A percentile compares a stretch with the other conserved stretches of the same genome.
Conservation (phyloP, 1,140 invertebrate genomes). For the Bilobella aurantiaca region DNA sequence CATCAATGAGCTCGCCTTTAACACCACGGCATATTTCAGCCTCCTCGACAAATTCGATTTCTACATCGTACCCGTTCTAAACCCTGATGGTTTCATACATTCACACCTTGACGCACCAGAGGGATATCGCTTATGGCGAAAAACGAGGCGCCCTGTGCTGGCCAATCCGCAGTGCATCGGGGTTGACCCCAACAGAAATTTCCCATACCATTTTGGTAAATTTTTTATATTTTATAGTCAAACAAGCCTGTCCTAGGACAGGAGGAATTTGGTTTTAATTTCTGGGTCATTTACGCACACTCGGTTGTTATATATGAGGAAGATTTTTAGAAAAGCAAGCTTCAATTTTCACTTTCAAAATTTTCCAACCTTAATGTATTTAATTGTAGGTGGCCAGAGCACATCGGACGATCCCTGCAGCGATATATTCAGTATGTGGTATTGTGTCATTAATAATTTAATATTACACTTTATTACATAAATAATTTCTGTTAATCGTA, state of each 20-base stretch:
- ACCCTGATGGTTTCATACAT: slow-evolving; percentile 49
- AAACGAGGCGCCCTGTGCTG: slow-evolving; percentile 15
- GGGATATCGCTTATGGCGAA: slow-evolving; percentile 32
- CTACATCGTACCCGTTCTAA: slow-evolving; percentile 48
- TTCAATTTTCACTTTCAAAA: too few relatives aligned
- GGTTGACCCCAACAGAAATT: slow-evolving; percentile 24
- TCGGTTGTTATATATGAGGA: too few relatives aligned
- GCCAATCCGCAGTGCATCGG: slow-evolving; percentile 11
- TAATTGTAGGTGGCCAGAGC: not conserved
- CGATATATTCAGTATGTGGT: not conserved
- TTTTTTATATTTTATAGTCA: not conserved
- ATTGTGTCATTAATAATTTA: not conserved
- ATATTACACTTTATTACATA: not conserved
- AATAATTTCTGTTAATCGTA: not conserved
- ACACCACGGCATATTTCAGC: slow-evolving; percentile 26
- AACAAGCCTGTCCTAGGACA: too few relatives aligned
- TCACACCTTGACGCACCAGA: slow-evolving; percentile 19
- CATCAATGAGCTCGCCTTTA: slow-evolving; percentile 28
- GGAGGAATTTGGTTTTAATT: too few relatives aligned
- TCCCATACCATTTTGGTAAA: slow-evolving; percentile 7
- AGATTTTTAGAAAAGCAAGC: too few relatives aligned
- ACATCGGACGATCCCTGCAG: not conserved
- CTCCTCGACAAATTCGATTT: slow-evolving; percentile 42
- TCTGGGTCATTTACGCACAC: too few relatives aligned
- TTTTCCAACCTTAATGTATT: too few relatives aligned